Base-by-base conservation (phyloP, 2,797 vertebrate genomes). In the Emydoidea blandingii region DNA sequence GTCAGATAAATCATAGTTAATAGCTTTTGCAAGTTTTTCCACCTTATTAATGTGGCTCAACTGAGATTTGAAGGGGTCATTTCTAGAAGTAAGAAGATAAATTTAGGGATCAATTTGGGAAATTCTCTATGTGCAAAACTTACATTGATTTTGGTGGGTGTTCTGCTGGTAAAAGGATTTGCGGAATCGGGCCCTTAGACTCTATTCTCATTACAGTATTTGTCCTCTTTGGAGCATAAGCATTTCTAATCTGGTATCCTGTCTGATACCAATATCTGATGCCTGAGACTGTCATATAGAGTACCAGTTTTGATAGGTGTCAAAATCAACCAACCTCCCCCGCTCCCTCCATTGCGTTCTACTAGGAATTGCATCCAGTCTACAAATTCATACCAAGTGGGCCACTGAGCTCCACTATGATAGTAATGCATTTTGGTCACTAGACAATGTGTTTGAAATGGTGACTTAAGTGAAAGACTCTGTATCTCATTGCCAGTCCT, bases 231-330 rank as follows among this genome's bases (percentile, higher is more conserved):
- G n/a, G 21, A 41, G n/a, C 37, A 23, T 72, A 41, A 41, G 37
- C 18, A 21, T 72, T 72, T 72, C n/a, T 37, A 23, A 72, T 72
- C 34, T 41, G 65, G 5, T 72, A 41, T 37, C 19, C 3, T 41
- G 10, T 72, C 19, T 72, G 21, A 72, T 72, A 72, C 68, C 19
- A 8, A 0, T 12, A 2, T n/a, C 87, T 27, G 49, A 7, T 72
- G 49, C 53, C 87, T 1, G 1, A 79, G 83, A 4, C 2, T 6
- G 56, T 11, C n/a, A 31, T 72, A 1, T 1, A 31, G 15, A 27
- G 1, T 82, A 0, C 0, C 0, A 0, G 27, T 85, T 90, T 91
- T 0, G 0, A 23, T 8, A 83, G 34, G 8, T 1, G 0, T 41
- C 14, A 74, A 65, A 80, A 83, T 52, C 19, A 25, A 49, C n/a